phyloP scores from a whole-genome alignment of 2,797 vertebrate species.

The Emys orbicularis region DNA sequence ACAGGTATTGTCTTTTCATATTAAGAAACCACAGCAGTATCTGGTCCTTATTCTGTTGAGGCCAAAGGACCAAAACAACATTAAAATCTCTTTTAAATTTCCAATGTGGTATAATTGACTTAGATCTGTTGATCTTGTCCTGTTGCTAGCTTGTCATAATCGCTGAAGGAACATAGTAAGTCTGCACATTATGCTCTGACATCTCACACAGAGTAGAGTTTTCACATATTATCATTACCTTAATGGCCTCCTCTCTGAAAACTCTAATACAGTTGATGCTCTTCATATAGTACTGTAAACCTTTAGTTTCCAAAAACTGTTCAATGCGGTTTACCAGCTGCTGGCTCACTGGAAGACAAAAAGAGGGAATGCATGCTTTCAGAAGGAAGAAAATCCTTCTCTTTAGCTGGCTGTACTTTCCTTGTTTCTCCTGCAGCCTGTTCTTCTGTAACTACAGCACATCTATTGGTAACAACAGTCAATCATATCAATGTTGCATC shows the following conservation, averaged over 20 bases:
- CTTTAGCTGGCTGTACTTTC: no score
- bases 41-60: neutral
- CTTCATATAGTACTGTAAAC: constrained; percentile 92
- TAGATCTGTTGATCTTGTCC: neutral
- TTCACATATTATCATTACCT: constrained; percentile 82
- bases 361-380: neutral
- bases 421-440: neutral
- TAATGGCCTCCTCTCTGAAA: constrained; percentile 92
- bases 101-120: neutral
- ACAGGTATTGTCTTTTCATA: neutral
- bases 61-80: neutral
- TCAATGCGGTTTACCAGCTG: constrained; percentile 91
- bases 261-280: constrained; percentile 90
- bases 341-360: constrained; percentile 87
- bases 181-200: neutral
- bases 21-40: neutral
- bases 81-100: neutral
- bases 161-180: neutral
- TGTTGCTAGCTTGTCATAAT: neutral
- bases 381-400: neutral
- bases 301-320: constrained; percentile 93
- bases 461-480: neutral
- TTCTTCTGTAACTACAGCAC: neutral
- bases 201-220: neutral
- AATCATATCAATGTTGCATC: neutral